Evolutionary conservation across 2,797 vertebrate species (phyloP), one percentile per base, ranked within the genome.

Genomic region (Percopsis omiscomaycus): DNA sequence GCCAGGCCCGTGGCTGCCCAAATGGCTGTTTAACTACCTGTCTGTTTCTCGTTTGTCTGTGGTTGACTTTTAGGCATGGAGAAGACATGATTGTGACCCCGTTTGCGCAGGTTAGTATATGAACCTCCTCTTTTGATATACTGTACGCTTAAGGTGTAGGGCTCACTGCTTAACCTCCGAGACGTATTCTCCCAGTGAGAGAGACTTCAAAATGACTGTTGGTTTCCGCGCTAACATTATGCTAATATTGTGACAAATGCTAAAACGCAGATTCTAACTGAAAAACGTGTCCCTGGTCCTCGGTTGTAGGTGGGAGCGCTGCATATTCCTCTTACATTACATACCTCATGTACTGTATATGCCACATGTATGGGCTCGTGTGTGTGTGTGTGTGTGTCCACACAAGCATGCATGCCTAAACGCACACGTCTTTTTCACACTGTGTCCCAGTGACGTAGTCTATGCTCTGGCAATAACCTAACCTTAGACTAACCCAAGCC

Each of bases 71-170:
- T 90, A 98, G 96, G 71, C 95, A 97, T 3, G 95, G 94, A 89
- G 96, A 98, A 93, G 96, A 98, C 94, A 92, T 96, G 96, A 98
- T 98, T 1, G 96, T 98, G 78, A 98, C 96, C 0, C 96, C 96
- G 0, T 98, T 98, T 51, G 96, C 96, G 55, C 96, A 97, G 94
- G 96, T 97, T 58, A 75, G 93, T 86, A 16, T 13, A n/a, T 48
- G 4, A 13, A 27, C 4, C 14, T 16, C 14, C 5, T n/a, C 27
- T 55, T 29, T 28, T 29, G 12, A 22, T 22, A 1, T 22, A 22
- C 22, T 22, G 6, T 12, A 4, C 22, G 13, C 5, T 22, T 5
- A 15, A 16, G 22, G 49, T 37, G 32, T 37, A 37, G 32, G 32
- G 32, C 32, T 37, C 8, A 37, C 8, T 37, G 32, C 2, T 37